These are phyloP conservation scores for Heloderma charlesbogerti DNA, from an alignment of 2,113 vertebrate genomes.

Conservation along the genomic window DNA sequence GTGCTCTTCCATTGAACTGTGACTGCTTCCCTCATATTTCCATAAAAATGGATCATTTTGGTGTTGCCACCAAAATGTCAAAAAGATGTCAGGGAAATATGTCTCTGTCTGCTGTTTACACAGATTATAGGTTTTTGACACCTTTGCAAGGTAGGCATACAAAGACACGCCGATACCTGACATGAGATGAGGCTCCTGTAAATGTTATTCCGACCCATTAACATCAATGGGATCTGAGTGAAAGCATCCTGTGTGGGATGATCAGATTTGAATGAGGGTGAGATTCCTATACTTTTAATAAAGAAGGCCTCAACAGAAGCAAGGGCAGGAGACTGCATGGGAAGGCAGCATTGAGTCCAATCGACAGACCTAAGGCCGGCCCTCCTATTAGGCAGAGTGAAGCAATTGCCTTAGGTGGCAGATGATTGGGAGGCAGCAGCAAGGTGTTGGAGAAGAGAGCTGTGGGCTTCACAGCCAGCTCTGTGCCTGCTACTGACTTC, in stretches of 20 bases:
- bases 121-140: background rate
- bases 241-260: too few species aligned
- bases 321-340: background rate
- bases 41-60: background rate
- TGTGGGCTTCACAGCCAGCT: too few species aligned
- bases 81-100: background rate
- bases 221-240: background rate
- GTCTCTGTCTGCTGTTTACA: background rate
- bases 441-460: too few species aligned
- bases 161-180: background rate
- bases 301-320: background rate
- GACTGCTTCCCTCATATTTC: too few species aligned
- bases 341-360: background rate
- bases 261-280: background rate
- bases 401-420: too few species aligned
- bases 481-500: too few species aligned
- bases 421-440: too few species aligned
- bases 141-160: background rate
- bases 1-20: too few species aligned
- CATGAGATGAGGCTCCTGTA: background rate
- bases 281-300: background rate
- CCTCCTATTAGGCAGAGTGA: too few species aligned
- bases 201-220: background rate
- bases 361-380: too few species aligned
- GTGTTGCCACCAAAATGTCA: background rate